These are phyloP conservation scores for Buathra laborator DNA, from an alignment of 2,888 invertebrate species.

Conservation along the genomic window DNA sequence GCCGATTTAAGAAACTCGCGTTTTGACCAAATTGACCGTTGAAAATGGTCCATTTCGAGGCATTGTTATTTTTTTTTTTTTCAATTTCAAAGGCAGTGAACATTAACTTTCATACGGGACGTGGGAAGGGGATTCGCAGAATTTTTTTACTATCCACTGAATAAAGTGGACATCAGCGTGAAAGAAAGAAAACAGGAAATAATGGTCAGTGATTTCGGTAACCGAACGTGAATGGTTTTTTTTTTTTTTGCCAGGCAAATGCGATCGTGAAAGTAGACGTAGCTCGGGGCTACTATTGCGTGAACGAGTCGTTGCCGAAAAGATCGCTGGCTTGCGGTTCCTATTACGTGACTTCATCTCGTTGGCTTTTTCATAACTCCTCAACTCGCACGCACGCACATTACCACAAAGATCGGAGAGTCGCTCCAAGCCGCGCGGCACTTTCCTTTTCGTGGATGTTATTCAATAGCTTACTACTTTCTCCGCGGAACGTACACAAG, in stretches of 20 bases:
- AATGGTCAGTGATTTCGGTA: neutral
- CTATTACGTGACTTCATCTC: conserved; percentile 34
- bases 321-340: conserved; percentile 30
- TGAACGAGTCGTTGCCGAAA: conserved; percentile 42
- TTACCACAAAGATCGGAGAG: conserved; percentile 40
- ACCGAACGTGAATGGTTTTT: neutral
- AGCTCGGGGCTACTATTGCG: conserved; percentile 34
- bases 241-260: neutral
- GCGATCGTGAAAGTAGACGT: conserved; percentile 47
- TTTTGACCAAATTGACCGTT: conserved; percentile 11
- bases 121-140: neutral
- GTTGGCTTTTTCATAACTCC: conserved; percentile 68
- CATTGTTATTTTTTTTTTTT: conserved; percentile 6
- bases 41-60: neutral
- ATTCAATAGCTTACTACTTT: conserved; percentile 82
- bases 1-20: conserved; percentile 40
- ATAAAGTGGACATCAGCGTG: neutral
- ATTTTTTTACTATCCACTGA: neutral
- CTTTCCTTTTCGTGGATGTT: conserved; percentile 81
- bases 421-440: conserved; percentile 70
- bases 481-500: conserved; percentile 69
- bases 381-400: conserved; percentile 38
- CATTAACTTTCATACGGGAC: no score
- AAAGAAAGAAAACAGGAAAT: conserved; percentile 1
- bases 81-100: no score